phyloP scores from a whole-genome alignment of 2,888 invertebrate species.

The Archips crataeganus region DNA sequence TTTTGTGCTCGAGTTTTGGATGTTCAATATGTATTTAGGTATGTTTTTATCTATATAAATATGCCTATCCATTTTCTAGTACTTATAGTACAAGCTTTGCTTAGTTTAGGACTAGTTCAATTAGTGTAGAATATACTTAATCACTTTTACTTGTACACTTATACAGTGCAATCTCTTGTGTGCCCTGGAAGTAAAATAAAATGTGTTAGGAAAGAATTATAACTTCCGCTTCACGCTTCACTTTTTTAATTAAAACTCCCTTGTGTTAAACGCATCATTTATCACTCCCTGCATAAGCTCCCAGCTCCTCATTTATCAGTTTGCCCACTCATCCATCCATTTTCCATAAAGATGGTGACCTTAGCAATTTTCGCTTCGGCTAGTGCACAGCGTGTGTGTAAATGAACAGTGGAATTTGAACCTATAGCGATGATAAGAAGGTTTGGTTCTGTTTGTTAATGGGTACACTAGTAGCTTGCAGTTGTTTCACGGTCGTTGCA shows the following conservation, averaged over 20 bases:
- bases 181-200: background rate
- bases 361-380: slow-evolving; percentile 57
- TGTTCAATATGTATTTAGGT: too few relatives aligned
- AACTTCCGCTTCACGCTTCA: background rate
- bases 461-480: slow-evolving; percentile 36
- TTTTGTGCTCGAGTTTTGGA: too few relatives aligned
- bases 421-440: slow-evolving; percentile 43
- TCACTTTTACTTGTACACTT: too few relatives aligned
- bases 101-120: too few relatives aligned
- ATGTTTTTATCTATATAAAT: too few relatives aligned
- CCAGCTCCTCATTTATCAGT: slow-evolving; percentile 9
- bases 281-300: slow-evolving; percentile 12
- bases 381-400: slow-evolving; percentile 43
- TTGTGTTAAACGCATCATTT: background rate
- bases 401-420: slow-evolving; percentile 41
- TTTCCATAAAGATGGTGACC: slow-evolving; percentile 62
- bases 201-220: background rate
- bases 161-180: background rate
- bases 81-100: too few relatives aligned
- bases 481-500: slow-evolving; percentile 64
- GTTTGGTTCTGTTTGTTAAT: slow-evolving; percentile 45
- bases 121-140: too few relatives aligned
- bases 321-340: slow-evolving; percentile 48
- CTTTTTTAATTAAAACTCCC: slow-evolving; percentile 7
- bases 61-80: too few relatives aligned